These are phyloP conservation scores for Rhodeus uyekii DNA, from an alignment of 2,797 vertebrate species.

Conservation along the genomic window DNA sequence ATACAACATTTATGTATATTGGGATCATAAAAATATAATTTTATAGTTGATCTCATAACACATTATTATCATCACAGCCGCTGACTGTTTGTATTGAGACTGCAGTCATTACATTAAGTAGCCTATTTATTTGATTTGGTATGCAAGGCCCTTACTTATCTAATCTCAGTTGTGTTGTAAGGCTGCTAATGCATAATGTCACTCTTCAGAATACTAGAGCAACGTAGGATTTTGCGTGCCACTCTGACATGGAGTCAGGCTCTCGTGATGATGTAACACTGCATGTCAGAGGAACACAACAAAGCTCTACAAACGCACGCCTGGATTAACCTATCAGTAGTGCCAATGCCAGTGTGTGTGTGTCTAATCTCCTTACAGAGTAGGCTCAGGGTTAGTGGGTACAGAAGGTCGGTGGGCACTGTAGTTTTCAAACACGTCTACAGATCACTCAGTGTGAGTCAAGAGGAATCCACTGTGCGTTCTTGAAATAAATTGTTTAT, in stretches of 20 bases:
- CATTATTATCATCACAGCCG: background rate
- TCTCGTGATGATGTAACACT: background rate
- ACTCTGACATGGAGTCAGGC: background rate
- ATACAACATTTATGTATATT: background rate
- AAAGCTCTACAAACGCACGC: conserved; percentile 57
- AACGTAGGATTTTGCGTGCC: background rate
- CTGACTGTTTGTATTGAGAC: conserved; percentile 2
- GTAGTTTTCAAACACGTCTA: conserved; percentile 16
- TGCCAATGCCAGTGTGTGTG: conserved; percentile 55
- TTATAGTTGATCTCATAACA: background rate
- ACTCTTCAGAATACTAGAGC: conserved; percentile 8
- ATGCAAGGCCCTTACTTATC: conserved; percentile 17
- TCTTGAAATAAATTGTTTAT: background rate
- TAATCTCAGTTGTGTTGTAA: conserved; percentile 11
- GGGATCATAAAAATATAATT: background rate
- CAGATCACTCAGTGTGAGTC: background rate
- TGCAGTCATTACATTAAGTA: conserved; percentile 19
- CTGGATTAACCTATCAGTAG: conserved; percentile 73
- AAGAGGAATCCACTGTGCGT: background rate
- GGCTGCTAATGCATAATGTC: background rate
- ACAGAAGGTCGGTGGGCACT: background rate
- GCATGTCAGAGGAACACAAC: conserved; percentile 64
- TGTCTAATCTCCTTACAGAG: conserved; percentile 29
- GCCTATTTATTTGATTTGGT: conserved; percentile 36
- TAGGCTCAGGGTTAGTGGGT: conserved; percentile 4